Conservation (phyloP, 1,140 invertebrate species). For the Elysia chlorotica region DNA sequence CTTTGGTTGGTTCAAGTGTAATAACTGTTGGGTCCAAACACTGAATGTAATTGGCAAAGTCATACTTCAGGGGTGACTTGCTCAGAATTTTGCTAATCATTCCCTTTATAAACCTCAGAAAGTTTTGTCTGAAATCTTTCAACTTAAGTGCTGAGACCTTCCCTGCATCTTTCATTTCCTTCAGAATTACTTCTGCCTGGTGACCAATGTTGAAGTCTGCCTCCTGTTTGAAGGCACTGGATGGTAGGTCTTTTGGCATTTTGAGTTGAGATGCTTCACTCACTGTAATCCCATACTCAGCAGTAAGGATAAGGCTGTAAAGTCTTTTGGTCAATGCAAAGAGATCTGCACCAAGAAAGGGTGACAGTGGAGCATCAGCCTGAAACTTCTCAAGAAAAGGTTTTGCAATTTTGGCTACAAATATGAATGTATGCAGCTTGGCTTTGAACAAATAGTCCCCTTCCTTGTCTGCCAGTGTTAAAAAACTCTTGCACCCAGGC, state of each 20-base stretch:
- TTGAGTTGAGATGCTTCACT: background rate
- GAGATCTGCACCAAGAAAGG: conserved; percentile 21
- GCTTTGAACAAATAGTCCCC: background rate
- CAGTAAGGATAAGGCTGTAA: too few species aligned
- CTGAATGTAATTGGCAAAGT: conserved; percentile 6
- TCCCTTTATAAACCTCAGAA: background rate
- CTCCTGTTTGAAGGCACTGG: background rate
- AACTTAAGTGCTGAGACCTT: background rate
- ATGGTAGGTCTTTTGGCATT: background rate
- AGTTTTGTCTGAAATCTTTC: background rate
- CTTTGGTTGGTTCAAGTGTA: background rate
- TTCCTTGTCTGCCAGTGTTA: background rate
- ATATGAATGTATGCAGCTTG: conserved; percentile 17
- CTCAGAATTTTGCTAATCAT: conserved; percentile 8
- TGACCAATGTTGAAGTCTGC: background rate
- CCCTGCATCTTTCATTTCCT: background rate
- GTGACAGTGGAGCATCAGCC: conserved; percentile 20
- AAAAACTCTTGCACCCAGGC: conserved; percentile 11
- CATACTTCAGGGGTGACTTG: conserved; percentile 21
- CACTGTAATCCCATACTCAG: too few species aligned
- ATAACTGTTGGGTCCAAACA: conserved; percentile 17
- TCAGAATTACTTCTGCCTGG: background rate
- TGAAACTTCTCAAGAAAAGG: conserved; percentile 27
- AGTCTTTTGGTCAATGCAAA: background rate
- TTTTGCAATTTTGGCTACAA: background rate